Evolutionary conservation across 2,888 invertebrate genomes (phyloP).

Genomic region (Aphidoletes aphidimyza): DNA sequence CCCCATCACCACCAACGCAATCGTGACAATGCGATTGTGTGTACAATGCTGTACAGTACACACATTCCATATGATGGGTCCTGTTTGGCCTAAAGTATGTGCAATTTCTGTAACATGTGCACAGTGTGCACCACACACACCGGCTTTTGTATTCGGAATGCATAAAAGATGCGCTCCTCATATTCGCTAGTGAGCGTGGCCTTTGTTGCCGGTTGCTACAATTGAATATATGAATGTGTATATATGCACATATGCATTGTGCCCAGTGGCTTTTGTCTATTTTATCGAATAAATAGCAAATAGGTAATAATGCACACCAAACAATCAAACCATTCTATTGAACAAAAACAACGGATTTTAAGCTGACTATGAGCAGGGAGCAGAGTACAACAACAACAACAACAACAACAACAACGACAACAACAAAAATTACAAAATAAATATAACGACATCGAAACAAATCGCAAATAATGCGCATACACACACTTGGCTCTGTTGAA

Average conservation of each 20-base stretch:
- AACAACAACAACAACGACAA: too few relatives aligned
- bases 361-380: background rate
- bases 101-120: constrained; percentile 38
- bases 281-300: constrained; percentile 46
- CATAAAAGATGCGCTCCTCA: constrained; percentile 29
- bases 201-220: constrained; percentile 10
- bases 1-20: background rate
- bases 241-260: constrained; percentile 34
- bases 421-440: too few relatives aligned
- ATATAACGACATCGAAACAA: background rate
- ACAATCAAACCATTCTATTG: background rate
- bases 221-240: background rate
- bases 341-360: background rate
- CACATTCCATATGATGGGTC: constrained; percentile 28
- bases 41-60: too few relatives aligned
- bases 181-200: constrained; percentile 28
- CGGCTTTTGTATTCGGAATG: background rate
- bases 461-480: background rate
- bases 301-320: constrained; percentile 34
- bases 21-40: background rate
- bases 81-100: background rate
- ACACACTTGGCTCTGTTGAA: too few relatives aligned
- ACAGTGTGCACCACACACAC: background rate
- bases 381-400: background rate
- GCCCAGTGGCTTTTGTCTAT: constrained; percentile 10